Base-by-base conservation (phyloP, 92 coral and sea anemone species). In the Nematostella vectensis region DNA sequence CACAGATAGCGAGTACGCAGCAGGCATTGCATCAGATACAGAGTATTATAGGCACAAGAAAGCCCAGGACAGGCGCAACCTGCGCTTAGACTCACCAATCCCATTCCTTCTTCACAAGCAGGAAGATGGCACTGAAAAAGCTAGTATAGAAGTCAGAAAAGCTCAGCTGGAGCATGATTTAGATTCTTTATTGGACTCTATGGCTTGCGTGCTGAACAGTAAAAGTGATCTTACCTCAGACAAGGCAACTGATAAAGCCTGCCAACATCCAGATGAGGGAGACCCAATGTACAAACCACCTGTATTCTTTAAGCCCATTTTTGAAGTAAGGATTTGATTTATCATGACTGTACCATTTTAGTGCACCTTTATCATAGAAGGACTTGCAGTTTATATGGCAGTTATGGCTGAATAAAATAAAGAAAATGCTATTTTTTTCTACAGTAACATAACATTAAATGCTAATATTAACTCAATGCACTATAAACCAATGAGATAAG, bases 321-420 rank as follows among this genome's bases (percentile, higher is more conserved):
- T 91, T 58, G 98, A 91, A 77, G 98, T 83, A 47, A 80, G 78
- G 67, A 91, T 91, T 67, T 89, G 59, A 83, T 15, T 31, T 1
- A 33, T 27, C 27, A 42, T 58, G 29, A 8, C 1, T 19, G 8
- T 11, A 18, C 8, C 38, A 19, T 53, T 31, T 29, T n/a, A n/a
- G n/a, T n/a, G n/a, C n/a, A 20, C 19, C 11, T 15, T 25, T 25
- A 15, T 24, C 19, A 24, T 2, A 50, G 18, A 16, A 1, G 12
- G n/a, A n/a, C n/a, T n/a, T n/a, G n/a, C n/a, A n/a, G n/a, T n/a
- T n/a, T 26, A 37, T 50, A 50, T 22, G 26, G 2, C 10, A 15
- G 19, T 6, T 50, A 26, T 50, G 56, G 33, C 29, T 37, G 3
- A 10, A 24, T 26, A 24, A 37, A 26, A 50, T 24, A 31, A 24